Base-by-base conservation (phyloP, 2,888 invertebrate species). In the Andrena hattorfiana region DNA sequence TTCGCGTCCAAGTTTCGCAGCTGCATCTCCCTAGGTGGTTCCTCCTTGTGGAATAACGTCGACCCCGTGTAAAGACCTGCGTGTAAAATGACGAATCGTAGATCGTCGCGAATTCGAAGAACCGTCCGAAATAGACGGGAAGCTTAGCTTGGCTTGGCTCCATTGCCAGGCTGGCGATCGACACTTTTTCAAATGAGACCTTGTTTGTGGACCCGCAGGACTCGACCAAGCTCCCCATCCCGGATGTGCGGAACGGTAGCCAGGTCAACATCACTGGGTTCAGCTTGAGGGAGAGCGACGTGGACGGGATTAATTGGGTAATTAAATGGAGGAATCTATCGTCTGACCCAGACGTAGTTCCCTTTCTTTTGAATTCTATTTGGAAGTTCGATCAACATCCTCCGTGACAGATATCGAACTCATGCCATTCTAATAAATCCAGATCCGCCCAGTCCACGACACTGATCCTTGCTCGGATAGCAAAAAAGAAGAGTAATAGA, bases 201-300 rank as follows among this genome's bases (percentile, higher is more conserved):
- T 51, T 10, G 32, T 23, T 6, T 13, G 13, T 69, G 13, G 20
- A 56, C n/a, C 67, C 7, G 6, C 75, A 93, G 93, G 92, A 93
- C 73, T 82, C 91, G 16, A 84, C 91, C 16, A 79, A 86, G 48
- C 63, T 90, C 6, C 85, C 90, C 10, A 76, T 93, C 13, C 20
- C 85, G 10, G 30, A 73, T 0, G 76, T 89, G 23, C 82, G 91
- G 4, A 92, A 92, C 63, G 85, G 84, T 20, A 92, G 91, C 2
- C 62, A 77, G 1, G 89, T 89, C 16, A 93, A 93, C 81, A 88
- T 93, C 20, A 93, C 93, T 0, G 91, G 89, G 7, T 85, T 93
- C 30, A 91, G 90, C 73, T 69, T 93, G 51, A 81, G 91, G 30
- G 86, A 87, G 4, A 88, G 87, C 63, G 84, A 91, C 13, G 62